Percentiles rank a stretch among this genome's conserved stretches.
Conservation (phyloP, 2,113 vertebrate species). For the Crypturellus undulatus region DNA sequence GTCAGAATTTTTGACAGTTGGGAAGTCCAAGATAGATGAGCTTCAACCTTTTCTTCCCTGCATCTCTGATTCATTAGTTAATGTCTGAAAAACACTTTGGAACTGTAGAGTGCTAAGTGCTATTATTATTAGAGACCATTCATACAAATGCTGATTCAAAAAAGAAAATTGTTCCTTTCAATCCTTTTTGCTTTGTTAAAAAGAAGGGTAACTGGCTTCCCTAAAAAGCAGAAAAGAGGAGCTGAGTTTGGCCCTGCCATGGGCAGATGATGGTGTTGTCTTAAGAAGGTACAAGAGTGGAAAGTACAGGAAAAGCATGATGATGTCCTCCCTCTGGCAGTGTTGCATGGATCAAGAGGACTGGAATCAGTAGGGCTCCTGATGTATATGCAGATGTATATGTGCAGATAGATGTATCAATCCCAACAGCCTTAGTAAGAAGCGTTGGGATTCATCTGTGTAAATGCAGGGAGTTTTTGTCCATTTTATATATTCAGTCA, state of each 20-base stretch:
- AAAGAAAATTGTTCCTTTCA: constrained; percentile 57
- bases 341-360: neutral
- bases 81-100: constrained; percentile 58
- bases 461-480: neutral
- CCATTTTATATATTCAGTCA: neutral
- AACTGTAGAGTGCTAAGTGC: constrained; percentile 56
- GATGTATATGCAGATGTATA: neutral
- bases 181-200: neutral
- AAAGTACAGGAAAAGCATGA: neutral
- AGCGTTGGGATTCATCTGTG: neutral
- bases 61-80: constrained; percentile 49
- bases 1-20: neutral
- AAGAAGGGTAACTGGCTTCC: neutral
- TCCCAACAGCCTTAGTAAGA: neutral
- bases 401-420: neutral
- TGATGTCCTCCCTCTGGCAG: neutral
- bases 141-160: constrained; percentile 26
- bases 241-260: neutral
- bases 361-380: neutral
- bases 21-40: constrained; percentile 37
- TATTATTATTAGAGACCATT: constrained; percentile 63
- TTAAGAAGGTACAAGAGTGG: neutral
- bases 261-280: neutral
- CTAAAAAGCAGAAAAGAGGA: neutral
- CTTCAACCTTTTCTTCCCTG: neutral